Percentiles rank a stretch among this genome's conserved stretches.
Conservation (phyloP, 1,140 invertebrate species). For the Kradibia gibbosae region DNA sequence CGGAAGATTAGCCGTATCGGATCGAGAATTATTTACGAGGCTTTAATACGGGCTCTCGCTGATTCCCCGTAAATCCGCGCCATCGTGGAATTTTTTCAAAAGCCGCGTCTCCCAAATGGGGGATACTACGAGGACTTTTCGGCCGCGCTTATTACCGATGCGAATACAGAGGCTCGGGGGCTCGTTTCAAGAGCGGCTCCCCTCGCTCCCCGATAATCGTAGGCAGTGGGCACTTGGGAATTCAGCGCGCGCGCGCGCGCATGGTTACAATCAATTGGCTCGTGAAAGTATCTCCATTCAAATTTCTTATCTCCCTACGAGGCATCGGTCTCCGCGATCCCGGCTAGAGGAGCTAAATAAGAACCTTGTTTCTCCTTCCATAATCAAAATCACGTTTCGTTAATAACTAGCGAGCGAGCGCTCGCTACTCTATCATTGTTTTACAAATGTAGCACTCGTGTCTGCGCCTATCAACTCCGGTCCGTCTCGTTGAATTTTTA, state of each 20-base stretch:
- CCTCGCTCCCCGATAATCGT: no score
- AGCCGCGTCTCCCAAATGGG: no score
- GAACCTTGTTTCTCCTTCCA: not conserved
- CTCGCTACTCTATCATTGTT: no score
- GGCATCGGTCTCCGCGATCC: not conserved
- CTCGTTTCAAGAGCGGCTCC: not conserved
- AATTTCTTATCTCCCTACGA: not conserved
- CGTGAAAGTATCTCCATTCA: not conserved
- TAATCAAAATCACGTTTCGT: constrained; percentile 1
- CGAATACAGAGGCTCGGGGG: not conserved
- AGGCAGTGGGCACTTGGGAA: not conserved
- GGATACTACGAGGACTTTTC: no score
- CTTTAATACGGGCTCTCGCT: no score
- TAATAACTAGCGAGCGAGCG: not conserved
- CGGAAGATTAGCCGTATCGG: no score
- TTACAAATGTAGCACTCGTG: no score
- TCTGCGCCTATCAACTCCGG: no score
- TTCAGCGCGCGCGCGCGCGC: no score
- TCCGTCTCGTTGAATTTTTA: no score
- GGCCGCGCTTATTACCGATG: not conserved
- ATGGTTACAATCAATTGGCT: not conserved
- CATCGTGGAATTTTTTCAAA: not conserved
- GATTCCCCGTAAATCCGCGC: no score
- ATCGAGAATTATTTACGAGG: no score
- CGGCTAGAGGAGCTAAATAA: not conserved